Conservation (phyloP, 2,888 invertebrate genomes). For the Listrodromus nycthemerus region DNA sequence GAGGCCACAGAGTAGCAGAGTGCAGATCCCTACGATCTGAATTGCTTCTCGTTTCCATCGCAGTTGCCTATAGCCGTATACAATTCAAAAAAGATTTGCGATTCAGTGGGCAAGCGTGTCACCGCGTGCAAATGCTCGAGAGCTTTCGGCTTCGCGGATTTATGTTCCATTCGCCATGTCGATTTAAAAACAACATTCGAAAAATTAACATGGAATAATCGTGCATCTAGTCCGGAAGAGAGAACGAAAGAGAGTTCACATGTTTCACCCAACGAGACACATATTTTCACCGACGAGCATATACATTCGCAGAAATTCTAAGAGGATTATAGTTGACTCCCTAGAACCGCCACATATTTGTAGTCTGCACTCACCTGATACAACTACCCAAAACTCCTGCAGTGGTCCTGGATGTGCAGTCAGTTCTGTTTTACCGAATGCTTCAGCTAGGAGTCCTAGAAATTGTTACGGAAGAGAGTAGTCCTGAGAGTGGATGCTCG, state of each 20-base stretch:
- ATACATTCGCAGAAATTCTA: neutral
- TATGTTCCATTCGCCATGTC: neutral
- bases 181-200: slow-evolving; percentile 56
- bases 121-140: slow-evolving; percentile 17
- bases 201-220: slow-evolving; percentile 78
- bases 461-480: slow-evolving; percentile 15
- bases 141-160: slow-evolving; percentile 30
- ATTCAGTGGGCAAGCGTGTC: slow-evolving; percentile 24
- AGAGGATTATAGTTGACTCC: neutral
- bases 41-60: slow-evolving; percentile 30
- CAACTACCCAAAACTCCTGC: neutral
- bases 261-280: neutral
- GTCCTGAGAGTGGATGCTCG: slow-evolving; percentile 1
- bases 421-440: slow-evolving; percentile 15
- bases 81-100: slow-evolving; percentile 42
- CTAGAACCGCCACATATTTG: neutral
- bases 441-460: slow-evolving; percentile 28
- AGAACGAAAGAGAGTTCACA: neutral
- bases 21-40: neutral
- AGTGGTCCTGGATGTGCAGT: neutral
- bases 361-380: neutral
- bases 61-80: slow-evolving; percentile 22
- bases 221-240: slow-evolving; percentile 66
- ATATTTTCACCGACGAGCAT: neutral
- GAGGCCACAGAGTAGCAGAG: slow-evolving; percentile 30